Conservation (phyloP, 2,113 vertebrate genomes). For the Ctenomys sociabilis region DNA sequence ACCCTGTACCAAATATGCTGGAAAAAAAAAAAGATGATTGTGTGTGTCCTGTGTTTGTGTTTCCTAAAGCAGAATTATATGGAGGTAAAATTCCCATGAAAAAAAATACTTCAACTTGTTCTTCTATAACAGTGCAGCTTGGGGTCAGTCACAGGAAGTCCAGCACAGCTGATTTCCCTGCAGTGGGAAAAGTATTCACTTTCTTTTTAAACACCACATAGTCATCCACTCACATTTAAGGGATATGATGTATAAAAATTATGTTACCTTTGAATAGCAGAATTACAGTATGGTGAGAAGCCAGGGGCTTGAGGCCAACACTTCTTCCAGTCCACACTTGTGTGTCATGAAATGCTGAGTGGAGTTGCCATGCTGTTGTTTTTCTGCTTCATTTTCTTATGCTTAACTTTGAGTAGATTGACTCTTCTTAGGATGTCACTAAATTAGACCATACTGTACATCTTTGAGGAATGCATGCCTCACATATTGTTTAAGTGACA, state of each 20-base stretch:
- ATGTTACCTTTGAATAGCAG: background rate
- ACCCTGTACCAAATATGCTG: no score
- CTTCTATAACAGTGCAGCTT: background rate
- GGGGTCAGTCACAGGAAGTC: background rate
- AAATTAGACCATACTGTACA: background rate
- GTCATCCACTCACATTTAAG: background rate
- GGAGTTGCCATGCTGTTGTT: background rate
- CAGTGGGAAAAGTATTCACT: background rate
- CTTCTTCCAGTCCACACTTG: background rate
- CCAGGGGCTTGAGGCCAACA: background rate
- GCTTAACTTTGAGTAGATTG: background rate
- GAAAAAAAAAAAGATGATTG: background rate
- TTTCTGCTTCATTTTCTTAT: slow-evolving; percentile 23
- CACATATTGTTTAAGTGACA: background rate
- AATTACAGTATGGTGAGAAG: background rate
- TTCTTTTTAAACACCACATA: background rate
- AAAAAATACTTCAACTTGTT: background rate
- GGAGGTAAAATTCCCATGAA: background rate
- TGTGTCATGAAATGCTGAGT: background rate
- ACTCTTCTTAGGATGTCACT: background rate
- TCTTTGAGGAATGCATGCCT: background rate
- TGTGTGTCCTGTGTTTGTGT: background rate
- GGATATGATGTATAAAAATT: background rate
- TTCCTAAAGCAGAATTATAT: background rate
- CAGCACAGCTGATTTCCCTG: background rate